phyloP scores from a whole-genome alignment of 2,888 invertebrate genomes.

The Xestoiulus laeticollis region DNA sequence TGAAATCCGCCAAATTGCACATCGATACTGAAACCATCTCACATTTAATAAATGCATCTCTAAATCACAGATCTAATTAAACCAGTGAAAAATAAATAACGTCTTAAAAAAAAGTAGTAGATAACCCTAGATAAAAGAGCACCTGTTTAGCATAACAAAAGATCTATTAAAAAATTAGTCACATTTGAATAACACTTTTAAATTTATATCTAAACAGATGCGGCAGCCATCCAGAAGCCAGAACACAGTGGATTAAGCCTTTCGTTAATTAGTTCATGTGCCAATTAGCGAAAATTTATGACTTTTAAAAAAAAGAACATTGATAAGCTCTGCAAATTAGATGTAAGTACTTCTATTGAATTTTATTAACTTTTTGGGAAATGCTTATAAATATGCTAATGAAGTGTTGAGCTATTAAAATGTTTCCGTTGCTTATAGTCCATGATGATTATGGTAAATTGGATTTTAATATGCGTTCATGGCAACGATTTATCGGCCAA shows the following conservation, averaged over 20 bases:
- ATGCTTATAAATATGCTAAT: slow-evolving; percentile 35
- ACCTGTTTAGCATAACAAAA: too few relatives aligned
- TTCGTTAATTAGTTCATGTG: background rate
- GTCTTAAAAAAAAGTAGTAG: too few relatives aligned
- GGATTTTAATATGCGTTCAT: background rate
- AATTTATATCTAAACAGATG: background rate
- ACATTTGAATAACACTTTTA: too few relatives aligned
- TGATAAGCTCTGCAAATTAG: background rate
- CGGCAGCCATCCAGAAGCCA: background rate
- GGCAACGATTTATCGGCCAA: background rate
- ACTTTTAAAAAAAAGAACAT: background rate
- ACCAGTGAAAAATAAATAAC: too few relatives aligned
- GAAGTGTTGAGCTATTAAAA: slow-evolving; percentile 6
- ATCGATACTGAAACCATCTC: too few relatives aligned
- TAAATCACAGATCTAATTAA: too few relatives aligned
- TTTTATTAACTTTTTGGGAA: slow-evolving; percentile 32
- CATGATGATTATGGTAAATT: background rate
- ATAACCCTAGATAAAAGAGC: too few relatives aligned
- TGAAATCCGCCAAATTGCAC: too few relatives aligned
- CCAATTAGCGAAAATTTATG: background rate
- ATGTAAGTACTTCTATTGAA: slow-evolving; percentile 17
- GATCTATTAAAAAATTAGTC: too few relatives aligned
- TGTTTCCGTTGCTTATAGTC: background rate
- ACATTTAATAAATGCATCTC: too few relatives aligned
- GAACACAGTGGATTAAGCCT: background rate